These are phyloP conservation scores for Promerops cafer DNA, from an alignment of 2,113 vertebrate species.

Conservation along the genomic window DNA sequence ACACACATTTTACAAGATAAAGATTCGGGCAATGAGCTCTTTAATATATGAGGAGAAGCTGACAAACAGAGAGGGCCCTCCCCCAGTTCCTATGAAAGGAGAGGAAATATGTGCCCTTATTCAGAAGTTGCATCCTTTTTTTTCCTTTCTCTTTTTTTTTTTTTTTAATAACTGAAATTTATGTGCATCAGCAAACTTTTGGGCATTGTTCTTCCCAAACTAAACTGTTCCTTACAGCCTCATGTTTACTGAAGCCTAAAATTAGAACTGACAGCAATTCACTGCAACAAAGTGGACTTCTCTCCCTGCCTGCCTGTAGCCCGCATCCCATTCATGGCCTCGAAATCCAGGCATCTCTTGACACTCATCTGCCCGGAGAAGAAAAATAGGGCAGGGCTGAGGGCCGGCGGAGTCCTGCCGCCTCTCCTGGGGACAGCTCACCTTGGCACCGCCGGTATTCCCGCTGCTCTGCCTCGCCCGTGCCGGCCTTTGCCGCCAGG, in stretches of 20 bases:
- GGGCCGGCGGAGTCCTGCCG: neutral
- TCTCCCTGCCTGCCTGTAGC: slow-evolving; percentile 56
- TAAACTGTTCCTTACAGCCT: slow-evolving; percentile 73
- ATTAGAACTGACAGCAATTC: slow-evolving; percentile 85
- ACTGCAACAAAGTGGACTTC: slow-evolving; percentile 75
- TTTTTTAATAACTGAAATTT: slow-evolving; percentile 76
- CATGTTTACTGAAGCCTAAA: slow-evolving; percentile 82
- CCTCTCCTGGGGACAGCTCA: slow-evolving; percentile 65
- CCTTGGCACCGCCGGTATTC: slow-evolving; percentile 72
- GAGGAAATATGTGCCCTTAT: slow-evolving; percentile 57
- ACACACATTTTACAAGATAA: slow-evolving; percentile 1
- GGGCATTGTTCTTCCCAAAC: slow-evolving; percentile 73
- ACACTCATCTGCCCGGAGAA: slow-evolving; percentile 67
- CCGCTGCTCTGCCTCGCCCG: slow-evolving; percentile 14
- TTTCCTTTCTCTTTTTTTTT: neutral
- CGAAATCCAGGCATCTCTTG: slow-evolving; percentile 65
- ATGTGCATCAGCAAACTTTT: slow-evolving; percentile 70
- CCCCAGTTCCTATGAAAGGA: slow-evolving; percentile 51
- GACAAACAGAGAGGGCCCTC: slow-evolving; percentile 40
- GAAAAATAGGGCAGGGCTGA: slow-evolving; percentile 68
- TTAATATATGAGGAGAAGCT: slow-evolving; percentile 48
- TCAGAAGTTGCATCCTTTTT: slow-evolving; percentile 65
- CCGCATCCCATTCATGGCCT: slow-evolving; percentile 68
- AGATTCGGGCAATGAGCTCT: slow-evolving; percentile 29
- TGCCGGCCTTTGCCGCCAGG: neutral